Base-by-base conservation (phyloP, 1,140 invertebrate genomes). In the Zaprionus nigranus region DNA sequence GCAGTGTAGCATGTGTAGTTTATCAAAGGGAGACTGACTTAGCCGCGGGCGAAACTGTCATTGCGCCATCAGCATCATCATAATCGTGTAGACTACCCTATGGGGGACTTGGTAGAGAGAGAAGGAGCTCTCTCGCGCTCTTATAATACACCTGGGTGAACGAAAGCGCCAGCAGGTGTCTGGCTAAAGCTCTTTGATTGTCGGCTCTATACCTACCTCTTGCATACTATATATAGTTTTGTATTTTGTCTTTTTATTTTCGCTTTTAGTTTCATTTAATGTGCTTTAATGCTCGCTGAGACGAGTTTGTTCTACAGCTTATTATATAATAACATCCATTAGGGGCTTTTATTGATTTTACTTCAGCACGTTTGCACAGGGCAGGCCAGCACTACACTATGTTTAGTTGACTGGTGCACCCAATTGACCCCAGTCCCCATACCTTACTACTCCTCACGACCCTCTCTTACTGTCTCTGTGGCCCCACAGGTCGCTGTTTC, bases 241-340 rank as follows among this genome's bases (percentile, higher is more conserved):
- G 28, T 43, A 54, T 63, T 53, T 22, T 74, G 74, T 64, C 9
- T 58, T 57, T 75, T 56, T 69, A 46, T 76, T 49, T n/a, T 20
- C 17, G 46, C 17, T 78, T 83, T 84, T 84, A 84, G 84, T 81
- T 78, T 61, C 70, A 75, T 67, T 81, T 84, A 84, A 84, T 77
- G 78, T 69, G 79, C 71, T 82, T 79, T 74, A 86, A 86, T 86
- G 82, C 78, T 72, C 70, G 61, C 28, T 64, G 78, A 79, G 71
- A 79, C 78, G 85, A 82, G 85, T 85, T 90, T 82, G 85, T 75
- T 81, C 63, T 65, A 63, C 53, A 68, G 85, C 85, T 90, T 88
- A 90, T 90, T 88, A 88, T 90, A 88, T 85, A 88, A 90, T 85
- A 85, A 84, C 78, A 87, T 88, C 79, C 85, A 88, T 88, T 88